Percentiles rank a stretch among this genome's conserved stretches.
Evolutionary conservation across 2,113 vertebrate species (phyloP).

Genomic region (Thymallus thymallus): DNA sequence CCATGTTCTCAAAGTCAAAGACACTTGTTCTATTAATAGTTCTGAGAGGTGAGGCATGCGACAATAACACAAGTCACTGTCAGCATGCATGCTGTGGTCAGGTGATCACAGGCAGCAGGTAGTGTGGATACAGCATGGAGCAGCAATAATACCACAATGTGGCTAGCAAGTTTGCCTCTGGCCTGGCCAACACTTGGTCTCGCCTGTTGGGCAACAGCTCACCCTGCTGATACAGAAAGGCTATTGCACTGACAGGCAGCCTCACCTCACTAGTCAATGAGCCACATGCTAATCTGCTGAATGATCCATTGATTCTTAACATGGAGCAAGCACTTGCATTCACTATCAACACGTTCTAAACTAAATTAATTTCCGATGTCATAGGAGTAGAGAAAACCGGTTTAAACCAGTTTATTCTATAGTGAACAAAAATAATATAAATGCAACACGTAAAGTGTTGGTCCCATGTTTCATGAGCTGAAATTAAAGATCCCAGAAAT

Average conservation of each 20-base stretch:
- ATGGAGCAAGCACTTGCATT: neutral
- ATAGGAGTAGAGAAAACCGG: neutral
- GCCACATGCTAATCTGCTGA: neutral
- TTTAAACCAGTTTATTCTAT: too few species aligned
- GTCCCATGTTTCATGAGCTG: too few species aligned
- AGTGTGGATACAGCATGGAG: conserved; percentile 11
- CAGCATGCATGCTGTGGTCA: conserved; percentile 40
- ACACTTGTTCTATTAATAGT: conserved; percentile 73
- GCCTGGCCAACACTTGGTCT: neutral
- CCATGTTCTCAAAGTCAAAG: conserved; percentile 58
- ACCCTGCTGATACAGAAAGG: conserved; percentile 15
- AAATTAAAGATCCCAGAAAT: too few species aligned
- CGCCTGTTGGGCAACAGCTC: neutral
- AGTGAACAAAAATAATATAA: too few species aligned
- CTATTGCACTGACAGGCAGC: neutral
- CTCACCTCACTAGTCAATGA: neutral
- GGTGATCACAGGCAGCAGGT: conserved; percentile 40
- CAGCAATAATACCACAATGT: conserved; percentile 14
- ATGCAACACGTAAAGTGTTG: too few species aligned
- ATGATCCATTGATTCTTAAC: neutral
- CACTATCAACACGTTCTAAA: neutral
- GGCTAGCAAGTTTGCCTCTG: neutral
- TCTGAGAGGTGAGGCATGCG: conserved; percentile 51
- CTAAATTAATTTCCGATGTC: neutral
- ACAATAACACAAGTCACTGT: conserved; percentile 51